A percentile compares a stretch with the other conserved stretches of the same genome.
phyloP scores from a whole-genome alignment of 2,797 vertebrate genomes.

The Pseudopleuronectes americanus region DNA sequence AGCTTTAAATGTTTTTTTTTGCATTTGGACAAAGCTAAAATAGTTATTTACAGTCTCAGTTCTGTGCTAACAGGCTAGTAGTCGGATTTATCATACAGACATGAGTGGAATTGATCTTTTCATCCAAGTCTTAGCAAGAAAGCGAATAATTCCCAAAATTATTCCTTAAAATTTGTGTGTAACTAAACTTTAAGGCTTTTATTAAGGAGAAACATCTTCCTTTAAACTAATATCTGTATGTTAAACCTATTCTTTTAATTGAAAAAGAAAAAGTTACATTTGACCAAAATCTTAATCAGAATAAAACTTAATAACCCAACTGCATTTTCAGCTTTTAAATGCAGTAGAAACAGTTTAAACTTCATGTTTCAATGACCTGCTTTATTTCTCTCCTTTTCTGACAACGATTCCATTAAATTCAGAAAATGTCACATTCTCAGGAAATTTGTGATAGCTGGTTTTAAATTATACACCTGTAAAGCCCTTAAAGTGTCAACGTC shows the following conservation, averaged over 20 bases:
- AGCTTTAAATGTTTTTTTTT: not conserved
- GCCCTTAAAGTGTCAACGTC: slow-evolving; percentile 27
- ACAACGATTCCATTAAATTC: slow-evolving; percentile 21
- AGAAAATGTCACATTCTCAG: slow-evolving; percentile 62
- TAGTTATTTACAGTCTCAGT: no score
- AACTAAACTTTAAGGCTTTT: not conserved
- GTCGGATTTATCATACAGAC: no score
- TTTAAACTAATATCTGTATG: not conserved
- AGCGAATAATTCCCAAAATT: not conserved
- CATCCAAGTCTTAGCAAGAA: slow-evolving; percentile 1
- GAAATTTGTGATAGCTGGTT: slow-evolving; percentile 55
- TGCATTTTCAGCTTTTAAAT: not conserved
- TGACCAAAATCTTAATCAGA: not conserved
- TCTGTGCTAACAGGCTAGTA: no score
- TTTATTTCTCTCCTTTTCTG: not conserved
- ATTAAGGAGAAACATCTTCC: not conserved
- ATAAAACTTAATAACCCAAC: not conserved
- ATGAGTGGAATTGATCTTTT: not conserved
- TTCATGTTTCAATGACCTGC: slow-evolving; percentile 35
- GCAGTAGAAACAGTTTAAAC: not conserved
- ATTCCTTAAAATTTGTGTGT: not conserved
- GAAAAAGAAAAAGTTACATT: not conserved
- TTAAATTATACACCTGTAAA: slow-evolving; percentile 34
- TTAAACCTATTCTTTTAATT: slow-evolving; percentile 5
- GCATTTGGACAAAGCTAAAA: no score